Base-by-base conservation (phyloP, 2,797 vertebrate species). In the Ataeniobius toweri region DNA sequence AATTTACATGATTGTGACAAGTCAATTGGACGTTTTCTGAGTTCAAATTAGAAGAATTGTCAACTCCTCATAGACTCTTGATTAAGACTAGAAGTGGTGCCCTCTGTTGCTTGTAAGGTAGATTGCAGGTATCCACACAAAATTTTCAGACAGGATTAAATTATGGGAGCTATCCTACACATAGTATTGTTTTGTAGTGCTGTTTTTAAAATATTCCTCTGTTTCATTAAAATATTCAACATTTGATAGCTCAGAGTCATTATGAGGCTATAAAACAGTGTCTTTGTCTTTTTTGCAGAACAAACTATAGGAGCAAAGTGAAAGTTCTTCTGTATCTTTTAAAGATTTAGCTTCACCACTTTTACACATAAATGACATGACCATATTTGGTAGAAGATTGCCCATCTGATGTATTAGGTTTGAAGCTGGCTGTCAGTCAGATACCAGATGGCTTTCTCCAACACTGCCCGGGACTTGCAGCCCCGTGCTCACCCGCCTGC, bases 371-470 rank as follows among this genome's bases (percentile, higher is more conserved):
- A 53, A 69, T 7, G 41, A 26, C 48, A 13, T 14, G 6, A 31
- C 41, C 67, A 69, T 69, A 69, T 69, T 24, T 69, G 41, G 24
- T 69, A 14, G 24, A 46, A 48, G 24, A 46, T 48, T n/a, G 2
- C 41, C 41, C 41, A 46, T 82, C 22, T 73, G 71, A 82, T n/a
- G 77, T 86, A 83, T 81, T 83, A 61, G 77, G 73, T 53, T 85
- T 80, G 81, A 80, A 82, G 79, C 86, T 83, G 82, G 81, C 84
- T 71, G 76, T 89, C 76, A 83, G 58, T 86, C 84, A 58, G 26
- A 67, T 76, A 78, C 89, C 90, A 91, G 90, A 91, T 91, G 89
- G 87, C 77, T 75, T 80, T 87, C 41, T 81, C 77, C 78, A 74
- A 72, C 73, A 56, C 79, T 44, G 74, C 81, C 63, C 8, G 71